Percentiles rank a stretch among this genome's conserved stretches.
Evolutionary conservation across 2,888 invertebrate genomes (phyloP).

Genomic region (Nematopogon swammerdamellus): DNA sequence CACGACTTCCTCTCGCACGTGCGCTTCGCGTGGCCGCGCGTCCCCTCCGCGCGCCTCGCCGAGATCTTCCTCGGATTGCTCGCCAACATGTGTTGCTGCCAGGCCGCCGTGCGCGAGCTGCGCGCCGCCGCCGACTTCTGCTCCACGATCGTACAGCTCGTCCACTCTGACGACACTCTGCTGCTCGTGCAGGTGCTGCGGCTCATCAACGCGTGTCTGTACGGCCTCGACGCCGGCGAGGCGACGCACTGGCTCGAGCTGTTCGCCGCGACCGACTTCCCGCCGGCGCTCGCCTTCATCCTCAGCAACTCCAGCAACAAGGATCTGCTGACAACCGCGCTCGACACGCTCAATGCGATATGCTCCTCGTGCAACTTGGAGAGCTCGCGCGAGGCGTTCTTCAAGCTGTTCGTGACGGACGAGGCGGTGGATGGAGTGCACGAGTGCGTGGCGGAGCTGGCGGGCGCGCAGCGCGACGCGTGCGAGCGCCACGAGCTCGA

Average conservation of each 20-base stretch:
- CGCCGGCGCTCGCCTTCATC: slow-evolving; percentile 65
- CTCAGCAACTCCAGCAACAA: slow-evolving; percentile 70
- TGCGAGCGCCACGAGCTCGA: slow-evolving; percentile 31
- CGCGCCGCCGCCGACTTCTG: slow-evolving; percentile 57
- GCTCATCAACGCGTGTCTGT: slow-evolving; percentile 58
- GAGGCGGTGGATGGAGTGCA: slow-evolving; percentile 30
- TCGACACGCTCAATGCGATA: slow-evolving; percentile 59
- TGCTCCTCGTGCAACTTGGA: slow-evolving; percentile 40
- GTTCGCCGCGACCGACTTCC: slow-evolving; percentile 44
- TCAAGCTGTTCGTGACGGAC: slow-evolving; percentile 27
- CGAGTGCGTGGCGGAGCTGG: slow-evolving; percentile 29
- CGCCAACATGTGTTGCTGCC: slow-evolving; percentile 76
- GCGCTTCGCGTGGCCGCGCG: slow-evolving; percentile 50
- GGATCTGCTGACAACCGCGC: slow-evolving; percentile 51
- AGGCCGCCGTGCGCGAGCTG: slow-evolving; percentile 55
- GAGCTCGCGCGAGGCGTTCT: slow-evolving; percentile 25
- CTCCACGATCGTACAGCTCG: slow-evolving; percentile 49
- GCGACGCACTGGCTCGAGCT: slow-evolving; percentile 42
- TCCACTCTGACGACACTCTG: slow-evolving; percentile 64
- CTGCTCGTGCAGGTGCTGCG: slow-evolving; percentile 72
- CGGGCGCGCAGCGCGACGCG: slow-evolving; percentile 22
- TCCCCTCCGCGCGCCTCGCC: slow-evolving; percentile 61
- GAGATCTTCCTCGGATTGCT: slow-evolving; percentile 84
- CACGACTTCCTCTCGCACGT: slow-evolving; percentile 67
- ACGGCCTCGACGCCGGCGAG: slow-evolving; percentile 32